Percentiles rank a stretch among this genome's conserved stretches.
phyloP scores from a whole-genome alignment of 2,797 vertebrate species.

The Lagorchestes hirsutus region DNA sequence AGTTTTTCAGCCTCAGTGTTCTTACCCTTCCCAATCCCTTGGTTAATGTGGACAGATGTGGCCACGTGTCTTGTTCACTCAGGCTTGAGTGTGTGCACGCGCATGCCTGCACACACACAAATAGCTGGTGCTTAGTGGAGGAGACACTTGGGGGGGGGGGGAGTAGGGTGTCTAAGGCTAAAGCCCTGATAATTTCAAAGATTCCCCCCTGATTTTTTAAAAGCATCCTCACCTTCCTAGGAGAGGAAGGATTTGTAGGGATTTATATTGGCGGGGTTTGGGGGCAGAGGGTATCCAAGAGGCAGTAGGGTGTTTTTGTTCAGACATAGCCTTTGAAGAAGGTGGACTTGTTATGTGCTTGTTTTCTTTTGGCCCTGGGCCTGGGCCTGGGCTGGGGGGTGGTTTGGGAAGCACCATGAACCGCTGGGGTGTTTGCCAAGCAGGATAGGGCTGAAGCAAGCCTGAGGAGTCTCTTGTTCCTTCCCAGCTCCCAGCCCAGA shows the following conservation, averaged over 20 bases:
- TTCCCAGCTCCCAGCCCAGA: neutral
- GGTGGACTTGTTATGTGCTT: conserved; percentile 47
- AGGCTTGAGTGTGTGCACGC: neutral
- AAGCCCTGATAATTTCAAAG: neutral
- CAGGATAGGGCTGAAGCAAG: neutral
- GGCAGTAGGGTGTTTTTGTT: neutral
- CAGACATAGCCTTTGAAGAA: conserved; percentile 53
- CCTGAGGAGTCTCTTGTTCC: neutral
- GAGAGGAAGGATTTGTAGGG: neutral
- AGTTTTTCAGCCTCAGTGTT: conserved; percentile 70
- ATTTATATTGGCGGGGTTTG: neutral
- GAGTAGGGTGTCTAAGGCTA: neutral
- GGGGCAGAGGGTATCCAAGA: neutral
- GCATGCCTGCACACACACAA: neutral
- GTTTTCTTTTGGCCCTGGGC: conserved; percentile 43
- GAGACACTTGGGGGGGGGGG: neutral
- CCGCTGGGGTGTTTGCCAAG: neutral
- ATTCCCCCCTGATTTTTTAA: neutral
- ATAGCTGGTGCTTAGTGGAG: neutral
- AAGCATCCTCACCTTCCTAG: neutral
- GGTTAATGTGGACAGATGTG: neutral
- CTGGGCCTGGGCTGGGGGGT: conserved; percentile 57
- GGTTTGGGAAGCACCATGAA: neutral
- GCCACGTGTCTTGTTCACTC: neutral
- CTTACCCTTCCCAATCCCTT: neutral